These are phyloP conservation scores for Iphiclides podalirius DNA, from an alignment of 2,888 invertebrate genomes.

Conservation along the genomic window DNA sequence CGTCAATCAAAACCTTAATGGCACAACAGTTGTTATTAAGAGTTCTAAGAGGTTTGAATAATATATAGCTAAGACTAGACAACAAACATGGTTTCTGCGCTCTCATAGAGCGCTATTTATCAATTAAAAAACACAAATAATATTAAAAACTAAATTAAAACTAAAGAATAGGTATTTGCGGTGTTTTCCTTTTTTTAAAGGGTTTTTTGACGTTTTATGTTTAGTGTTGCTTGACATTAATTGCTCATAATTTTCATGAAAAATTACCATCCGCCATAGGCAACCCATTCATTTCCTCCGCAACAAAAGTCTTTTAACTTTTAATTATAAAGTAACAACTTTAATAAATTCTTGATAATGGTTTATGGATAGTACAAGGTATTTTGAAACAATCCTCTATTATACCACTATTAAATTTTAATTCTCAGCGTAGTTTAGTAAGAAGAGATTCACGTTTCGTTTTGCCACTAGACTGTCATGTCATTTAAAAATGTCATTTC, in stretches of 20 bases:
- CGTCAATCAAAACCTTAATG: conserved; percentile 66
- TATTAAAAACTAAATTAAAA: conserved; percentile 68
- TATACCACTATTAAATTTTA: no score
- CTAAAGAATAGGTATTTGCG: conserved; percentile 59
- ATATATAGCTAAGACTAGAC: conserved; percentile 66
- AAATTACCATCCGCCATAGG: conserved; percentile 43
- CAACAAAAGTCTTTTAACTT: no score
- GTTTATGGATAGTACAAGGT: no score
- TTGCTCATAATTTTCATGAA: conserved; percentile 62
- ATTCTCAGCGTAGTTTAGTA: neutral
- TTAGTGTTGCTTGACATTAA: conserved; percentile 74
- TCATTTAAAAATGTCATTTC: neutral
- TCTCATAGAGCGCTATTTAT: conserved; percentile 46
- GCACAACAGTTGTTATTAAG: conserved; percentile 60
- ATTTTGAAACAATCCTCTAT: no score
- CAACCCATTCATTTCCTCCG: conserved; percentile 22
- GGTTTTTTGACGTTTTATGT: conserved; percentile 74
- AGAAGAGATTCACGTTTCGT: neutral
- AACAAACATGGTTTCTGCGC: conserved; percentile 53
- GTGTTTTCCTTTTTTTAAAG: conserved; percentile 51
- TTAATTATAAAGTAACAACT: no score
- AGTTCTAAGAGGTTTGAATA: conserved; percentile 52
- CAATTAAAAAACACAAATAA: conserved; percentile 67
- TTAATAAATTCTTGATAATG: no score
- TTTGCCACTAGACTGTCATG: neutral